Conservation (phyloP, 2,113 vertebrate species). For the Rhinichthys klamathensis region DNA sequence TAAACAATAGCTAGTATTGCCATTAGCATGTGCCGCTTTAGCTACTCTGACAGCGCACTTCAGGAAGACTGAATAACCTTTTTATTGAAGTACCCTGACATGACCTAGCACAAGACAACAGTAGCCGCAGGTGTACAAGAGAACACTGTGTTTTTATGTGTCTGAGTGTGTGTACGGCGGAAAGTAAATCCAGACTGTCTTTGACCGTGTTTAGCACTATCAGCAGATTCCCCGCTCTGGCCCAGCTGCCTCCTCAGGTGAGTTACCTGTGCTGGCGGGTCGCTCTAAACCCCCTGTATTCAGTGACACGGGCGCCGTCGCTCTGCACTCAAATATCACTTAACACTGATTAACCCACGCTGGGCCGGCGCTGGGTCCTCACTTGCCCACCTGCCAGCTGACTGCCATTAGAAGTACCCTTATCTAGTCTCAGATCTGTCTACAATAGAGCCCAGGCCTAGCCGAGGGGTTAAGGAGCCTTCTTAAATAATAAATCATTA, state of each 20-base stretch:
- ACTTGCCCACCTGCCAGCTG: constrained; percentile 80
- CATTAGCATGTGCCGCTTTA: not conserved
- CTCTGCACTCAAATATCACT: constrained; percentile 77
- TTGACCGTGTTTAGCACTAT: not conserved
- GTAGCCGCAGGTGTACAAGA: constrained; percentile 10
- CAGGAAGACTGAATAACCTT: not conserved
- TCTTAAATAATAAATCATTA: constrained; percentile 84
- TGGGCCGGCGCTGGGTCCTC: constrained; percentile 56
- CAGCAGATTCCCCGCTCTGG: not conserved
- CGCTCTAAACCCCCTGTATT: constrained; percentile 67
- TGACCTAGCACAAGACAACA: constrained; percentile 6
- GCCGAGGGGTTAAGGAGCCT: constrained; percentile 68
- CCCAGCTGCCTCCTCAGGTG: constrained; percentile 64
- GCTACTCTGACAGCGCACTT: not conserved
- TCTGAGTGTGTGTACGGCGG: constrained; percentile 4
- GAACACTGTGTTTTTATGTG: not conserved
- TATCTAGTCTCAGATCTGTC: constrained; percentile 77
- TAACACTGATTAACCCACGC: constrained; percentile 82
- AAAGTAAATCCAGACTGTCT: constrained; percentile 25
- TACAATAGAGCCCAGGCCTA: constrained; percentile 71
- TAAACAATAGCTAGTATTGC: not conserved
- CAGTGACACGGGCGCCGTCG: constrained; percentile 69
- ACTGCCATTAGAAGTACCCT: constrained; percentile 78
- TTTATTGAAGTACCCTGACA: constrained; percentile 20
- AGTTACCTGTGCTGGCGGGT: constrained; percentile 64